These are phyloP conservation scores for Centropus unirufus DNA, from an alignment of 2,113 vertebrate species.

Conservation along the genomic window DNA sequence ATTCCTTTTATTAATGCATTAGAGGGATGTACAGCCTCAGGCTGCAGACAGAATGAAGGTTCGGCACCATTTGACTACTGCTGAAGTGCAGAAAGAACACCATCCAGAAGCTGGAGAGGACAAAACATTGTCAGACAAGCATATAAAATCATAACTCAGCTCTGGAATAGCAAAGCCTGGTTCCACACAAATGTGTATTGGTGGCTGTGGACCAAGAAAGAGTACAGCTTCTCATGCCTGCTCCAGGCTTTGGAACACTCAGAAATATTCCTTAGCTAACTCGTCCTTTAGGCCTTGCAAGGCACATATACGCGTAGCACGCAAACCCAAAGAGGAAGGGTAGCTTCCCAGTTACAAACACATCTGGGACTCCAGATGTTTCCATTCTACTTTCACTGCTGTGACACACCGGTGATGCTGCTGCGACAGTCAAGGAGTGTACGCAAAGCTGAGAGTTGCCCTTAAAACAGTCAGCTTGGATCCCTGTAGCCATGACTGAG, in stretches of 20 bases:
- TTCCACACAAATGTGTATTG: not conserved
- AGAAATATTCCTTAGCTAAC: not conserved
- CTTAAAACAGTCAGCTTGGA: not conserved
- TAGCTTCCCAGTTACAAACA: not conserved
- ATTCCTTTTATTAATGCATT: not conserved
- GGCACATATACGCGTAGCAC: not conserved
- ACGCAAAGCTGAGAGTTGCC: not conserved
- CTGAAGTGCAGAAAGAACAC: not conserved
- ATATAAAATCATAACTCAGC: not conserved
- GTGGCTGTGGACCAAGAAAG: not conserved
- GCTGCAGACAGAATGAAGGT: not conserved
- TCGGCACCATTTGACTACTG: not conserved
- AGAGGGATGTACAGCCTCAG: slow-evolving; percentile 1
- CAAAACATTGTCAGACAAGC: not conserved
- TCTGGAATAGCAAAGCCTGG: not conserved
- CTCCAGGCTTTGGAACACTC: not conserved
- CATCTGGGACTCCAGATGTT: not conserved
- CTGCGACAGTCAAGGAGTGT: not conserved
- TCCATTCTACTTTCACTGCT: not conserved
- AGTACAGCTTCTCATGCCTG: not conserved
- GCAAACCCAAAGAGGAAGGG: not conserved
- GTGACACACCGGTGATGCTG: not conserved
- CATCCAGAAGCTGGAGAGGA: not conserved
- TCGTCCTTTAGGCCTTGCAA: not conserved
- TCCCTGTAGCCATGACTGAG: not conserved